phyloP scores from a whole-genome alignment of 2,888 invertebrate genomes.

The Tipula vernalis region DNA sequence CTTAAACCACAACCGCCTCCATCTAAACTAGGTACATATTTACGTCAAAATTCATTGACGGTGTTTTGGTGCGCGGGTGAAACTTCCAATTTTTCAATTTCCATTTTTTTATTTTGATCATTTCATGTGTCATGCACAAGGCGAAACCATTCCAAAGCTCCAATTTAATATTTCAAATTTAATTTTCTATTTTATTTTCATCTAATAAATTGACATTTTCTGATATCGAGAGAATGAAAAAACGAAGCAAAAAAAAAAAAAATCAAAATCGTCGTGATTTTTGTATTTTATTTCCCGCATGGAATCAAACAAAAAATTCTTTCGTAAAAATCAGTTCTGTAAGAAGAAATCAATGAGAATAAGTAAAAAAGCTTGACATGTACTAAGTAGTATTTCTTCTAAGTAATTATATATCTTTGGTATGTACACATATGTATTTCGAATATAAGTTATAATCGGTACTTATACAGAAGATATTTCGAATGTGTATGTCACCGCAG shows the following conservation, averaged over 20 bases:
- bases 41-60: neutral
- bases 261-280: neutral
- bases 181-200: neutral
- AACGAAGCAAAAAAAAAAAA: neutral
- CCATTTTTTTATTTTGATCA: neutral
- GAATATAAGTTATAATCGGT: neutral
- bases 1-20: neutral
- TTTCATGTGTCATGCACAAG: neutral
- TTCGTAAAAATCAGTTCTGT: neutral
- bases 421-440: neutral
- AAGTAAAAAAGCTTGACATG: neutral
- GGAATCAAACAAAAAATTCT: neutral
- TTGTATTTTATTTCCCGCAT: neutral
- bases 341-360: neutral
- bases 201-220: neutral
- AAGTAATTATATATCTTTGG: neutral
- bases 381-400: neutral
- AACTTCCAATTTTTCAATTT: neutral
- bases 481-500: too few relatives aligned
- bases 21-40: neutral
- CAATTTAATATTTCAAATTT: neutral
- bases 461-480: neutral
- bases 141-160: neutral
- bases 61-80: neutral
- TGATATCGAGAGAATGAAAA: neutral